phyloP scores from a whole-genome alignment of 2,113 vertebrate genomes.

The Lontra canadensis region DNA sequence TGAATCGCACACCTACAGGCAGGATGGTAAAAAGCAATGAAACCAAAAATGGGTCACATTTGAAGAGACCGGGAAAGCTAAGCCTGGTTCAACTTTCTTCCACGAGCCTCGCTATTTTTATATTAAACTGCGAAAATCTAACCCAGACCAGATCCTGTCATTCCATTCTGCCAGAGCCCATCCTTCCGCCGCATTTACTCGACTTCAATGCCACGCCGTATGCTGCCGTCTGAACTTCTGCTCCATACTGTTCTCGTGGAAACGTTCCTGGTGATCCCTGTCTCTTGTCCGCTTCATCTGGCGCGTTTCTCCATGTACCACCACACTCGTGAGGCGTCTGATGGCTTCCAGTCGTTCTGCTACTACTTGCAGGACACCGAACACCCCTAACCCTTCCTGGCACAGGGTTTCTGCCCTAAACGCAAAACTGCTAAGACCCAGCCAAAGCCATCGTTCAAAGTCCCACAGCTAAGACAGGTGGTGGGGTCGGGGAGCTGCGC shows the following conservation, averaged over 20 bases:
- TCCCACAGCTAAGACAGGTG: not conserved
- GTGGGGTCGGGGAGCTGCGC: not conserved
- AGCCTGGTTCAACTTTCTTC: not conserved
- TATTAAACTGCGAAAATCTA: not conserved
- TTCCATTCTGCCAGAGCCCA: not conserved
- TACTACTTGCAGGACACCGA: not conserved
- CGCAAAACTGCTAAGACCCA: not conserved
- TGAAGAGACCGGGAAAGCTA: not conserved
- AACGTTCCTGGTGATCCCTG: not conserved
- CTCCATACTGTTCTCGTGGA: not conserved
- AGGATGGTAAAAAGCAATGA: not conserved
- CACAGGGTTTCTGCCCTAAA: not conserved
- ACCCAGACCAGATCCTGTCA: not conserved
- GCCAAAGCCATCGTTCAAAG: not conserved
- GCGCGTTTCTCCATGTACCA: not conserved
- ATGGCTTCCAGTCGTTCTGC: not conserved
- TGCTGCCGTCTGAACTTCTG: not conserved
- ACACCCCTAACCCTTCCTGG: not conserved
- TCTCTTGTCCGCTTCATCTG: not conserved
- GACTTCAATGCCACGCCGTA: not conserved
- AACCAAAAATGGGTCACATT: not conserved
- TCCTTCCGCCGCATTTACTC: not conserved
- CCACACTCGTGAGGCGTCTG: not conserved
- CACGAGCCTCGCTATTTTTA: not conserved
- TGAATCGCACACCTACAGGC: not conserved